Evolutionary conservation across 2,113 vertebrate genomes (phyloP), one percentile per base, ranked within the genome.

Genomic region (Sprattus sprattus): DNA sequence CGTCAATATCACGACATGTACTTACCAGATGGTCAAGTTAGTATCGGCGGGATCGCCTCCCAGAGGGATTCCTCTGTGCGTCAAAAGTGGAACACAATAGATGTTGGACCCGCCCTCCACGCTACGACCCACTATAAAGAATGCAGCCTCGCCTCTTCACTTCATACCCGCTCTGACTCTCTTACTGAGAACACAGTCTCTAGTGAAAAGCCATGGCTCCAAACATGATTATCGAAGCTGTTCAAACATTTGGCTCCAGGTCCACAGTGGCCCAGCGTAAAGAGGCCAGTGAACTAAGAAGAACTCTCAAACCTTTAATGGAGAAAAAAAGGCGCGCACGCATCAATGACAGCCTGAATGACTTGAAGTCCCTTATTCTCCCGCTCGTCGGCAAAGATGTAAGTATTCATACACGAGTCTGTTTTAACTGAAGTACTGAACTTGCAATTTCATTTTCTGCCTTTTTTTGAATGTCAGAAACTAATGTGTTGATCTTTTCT

Each of bases 221-320:
- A 39, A 92, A 86, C 88, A 49, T 88, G 54, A 81, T 44, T 1
- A 9, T 87, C 0, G 87, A 92, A 78, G 89, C 90, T 20, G 85
- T 22, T 32, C 89, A 89, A 89, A 83, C 89, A 87, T 84, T 88
- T 80, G 9, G 82, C 18, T 57, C 88, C 8, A 89, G 89, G 86
- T 94, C 95, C 92, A 95, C 95, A 1, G 93, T 96, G 85, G 94
- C 95, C 85, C 93, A 95, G 85, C 95, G 94, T 49, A 94, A 93
- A 89, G 93, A 95, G 20, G 92, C 95, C 6, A 91, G 95, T 82
- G 95, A 95, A 85, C 88, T 95, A 82, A 93, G 96, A 92, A 96
- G 96, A 97, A 96, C 93, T 86, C 95, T 97, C 88, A 97, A 98
- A 89, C 96, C 96, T 0, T 86, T 96, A 86, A 93, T 96, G 95